Base-by-base conservation (phyloP, 2,797 vertebrate genomes). In the Hippopotamyrus pictus region DNA sequence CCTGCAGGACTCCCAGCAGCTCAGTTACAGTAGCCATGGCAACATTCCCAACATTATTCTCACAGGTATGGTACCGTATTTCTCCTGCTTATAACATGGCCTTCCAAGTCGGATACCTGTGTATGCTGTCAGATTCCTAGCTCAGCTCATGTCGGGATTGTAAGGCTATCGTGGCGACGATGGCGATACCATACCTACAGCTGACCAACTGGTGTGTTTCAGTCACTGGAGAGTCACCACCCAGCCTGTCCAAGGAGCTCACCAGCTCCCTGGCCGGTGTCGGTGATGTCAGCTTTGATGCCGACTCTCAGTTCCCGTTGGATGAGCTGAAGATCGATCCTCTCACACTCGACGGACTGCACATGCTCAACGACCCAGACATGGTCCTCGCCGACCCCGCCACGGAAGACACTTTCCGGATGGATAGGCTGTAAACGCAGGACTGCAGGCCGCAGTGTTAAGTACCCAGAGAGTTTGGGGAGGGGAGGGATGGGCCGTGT, bases 41-140 rank as follows among this genome's bases (percentile, higher is more conserved):
- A 97, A 98, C 95, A 99, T 99, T 95, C 98, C 99, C 91, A 99
- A 99, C 95, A 99, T 99, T 95, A 99, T 99, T 93, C 96, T 99
- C 86, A 99, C 99, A 96, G 99, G 98, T 99, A 95, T 29, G 17
- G 89, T 22, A 44, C 9, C 84, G 29, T 54, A 46, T 57, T 57
- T 33, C 22, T 84, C 19, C 9, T 5, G 46, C 41, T 84, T 48
- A 9, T 50, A 84, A 14, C n/a, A 22, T 50, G 41, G 22, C 41
- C n/a, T 84, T 84, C 79, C 37, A 79, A 79, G n/a, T 79, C 17
- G 17, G 19, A 44, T 44, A 79, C 17, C 37, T n/a, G 14, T n/a
- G 37, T 44, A 19, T 44, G 17, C 73, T 44, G 25, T 33, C 25
- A 29, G 65, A 73, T 33, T 37, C 12, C 65, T 33, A 29, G 65